A percentile compares a stretch with the other conserved stretches of the same genome.
Evolutionary conservation across 2,113 vertebrate species (phyloP).

Genomic region (Podilymbus podiceps): DNA sequence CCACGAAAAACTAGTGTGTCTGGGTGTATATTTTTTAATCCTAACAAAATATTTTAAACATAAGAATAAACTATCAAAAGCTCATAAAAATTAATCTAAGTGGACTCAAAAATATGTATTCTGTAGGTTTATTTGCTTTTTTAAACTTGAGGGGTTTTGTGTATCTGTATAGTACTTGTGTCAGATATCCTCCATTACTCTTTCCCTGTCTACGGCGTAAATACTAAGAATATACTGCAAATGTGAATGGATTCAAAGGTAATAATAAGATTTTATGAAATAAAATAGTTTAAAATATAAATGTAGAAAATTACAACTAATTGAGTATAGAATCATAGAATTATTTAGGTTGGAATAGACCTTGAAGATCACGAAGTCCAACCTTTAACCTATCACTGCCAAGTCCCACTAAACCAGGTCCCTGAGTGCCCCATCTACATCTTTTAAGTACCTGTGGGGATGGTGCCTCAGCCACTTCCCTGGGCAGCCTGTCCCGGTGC

Average conservation of each 20-base stretch:
- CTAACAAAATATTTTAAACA: not conserved
- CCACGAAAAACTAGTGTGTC: not conserved
- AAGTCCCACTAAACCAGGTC: not conserved
- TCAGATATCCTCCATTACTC: not conserved
- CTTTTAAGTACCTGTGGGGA: not conserved
- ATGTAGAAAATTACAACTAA: not conserved
- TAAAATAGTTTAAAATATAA: not conserved
- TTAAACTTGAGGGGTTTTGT: not conserved
- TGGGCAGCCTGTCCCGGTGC: not conserved
- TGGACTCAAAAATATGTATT: not conserved
- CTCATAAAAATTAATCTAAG: not conserved
- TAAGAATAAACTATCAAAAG: not conserved
- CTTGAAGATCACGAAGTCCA: not conserved
- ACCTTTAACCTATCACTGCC: not conserved
- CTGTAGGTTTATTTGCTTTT: not conserved
- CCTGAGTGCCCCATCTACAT: fast-evolving
- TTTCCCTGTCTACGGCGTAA: not conserved
- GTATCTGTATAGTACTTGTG: not conserved
- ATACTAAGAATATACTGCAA: not conserved
- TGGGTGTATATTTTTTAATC: not conserved
- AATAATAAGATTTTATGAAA: not conserved
- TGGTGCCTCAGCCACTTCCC: not conserved
- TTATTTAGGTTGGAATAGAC: not conserved
- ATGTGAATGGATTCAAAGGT: not conserved
- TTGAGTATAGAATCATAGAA: not conserved